A percentile compares a stretch with the other conserved stretches of the same genome.
These are phyloP conservation scores for Aplysina aerophoba DNA, from an alignment of 37 sponge, comb jelly and placozoan species.

Conservation along the genomic window DNA sequence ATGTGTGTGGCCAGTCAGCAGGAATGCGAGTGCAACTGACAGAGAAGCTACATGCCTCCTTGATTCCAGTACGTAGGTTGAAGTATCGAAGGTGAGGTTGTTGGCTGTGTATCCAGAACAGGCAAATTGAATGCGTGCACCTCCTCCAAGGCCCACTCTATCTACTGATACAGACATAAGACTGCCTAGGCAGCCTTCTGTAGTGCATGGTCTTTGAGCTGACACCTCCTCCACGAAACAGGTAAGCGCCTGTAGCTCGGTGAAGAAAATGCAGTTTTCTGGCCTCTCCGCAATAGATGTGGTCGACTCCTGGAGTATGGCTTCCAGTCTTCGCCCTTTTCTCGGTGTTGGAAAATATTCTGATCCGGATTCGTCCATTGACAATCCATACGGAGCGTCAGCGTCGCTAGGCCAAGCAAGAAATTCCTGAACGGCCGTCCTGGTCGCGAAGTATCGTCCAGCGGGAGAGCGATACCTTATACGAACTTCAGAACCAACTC, in stretches of 20 bases:
- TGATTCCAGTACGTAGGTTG: constrained; percentile 9
- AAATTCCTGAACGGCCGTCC: too few species aligned
- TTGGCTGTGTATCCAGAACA: neutral
- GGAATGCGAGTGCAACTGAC: constrained; percentile 25
- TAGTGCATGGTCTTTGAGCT: neutral
- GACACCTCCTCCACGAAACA: neutral
- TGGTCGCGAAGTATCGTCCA: too few species aligned
- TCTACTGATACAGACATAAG: neutral
- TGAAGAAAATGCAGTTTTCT: neutral
- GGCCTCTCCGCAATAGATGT: neutral
- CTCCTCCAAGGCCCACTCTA: constrained; percentile 4
- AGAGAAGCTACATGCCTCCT: neutral
- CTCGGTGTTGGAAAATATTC: constrained; percentile 16
- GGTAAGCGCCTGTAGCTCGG: neutral
- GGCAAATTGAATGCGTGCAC: neutral
- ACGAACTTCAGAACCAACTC: too few species aligned
- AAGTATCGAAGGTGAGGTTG: neutral
- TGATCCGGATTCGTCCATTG: neutral
- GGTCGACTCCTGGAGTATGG: neutral
- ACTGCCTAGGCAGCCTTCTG: constrained; percentile 9
- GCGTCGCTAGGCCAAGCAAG: too few species aligned
- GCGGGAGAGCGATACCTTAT: too few species aligned
- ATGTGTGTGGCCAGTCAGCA: constrained; percentile 29
- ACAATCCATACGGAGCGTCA: too few species aligned
- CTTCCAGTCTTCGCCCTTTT: neutral